These are phyloP conservation scores for Ptychobarbus kaznakovi DNA, from an alignment of 2,797 vertebrate genomes.

Conservation along the genomic window DNA sequence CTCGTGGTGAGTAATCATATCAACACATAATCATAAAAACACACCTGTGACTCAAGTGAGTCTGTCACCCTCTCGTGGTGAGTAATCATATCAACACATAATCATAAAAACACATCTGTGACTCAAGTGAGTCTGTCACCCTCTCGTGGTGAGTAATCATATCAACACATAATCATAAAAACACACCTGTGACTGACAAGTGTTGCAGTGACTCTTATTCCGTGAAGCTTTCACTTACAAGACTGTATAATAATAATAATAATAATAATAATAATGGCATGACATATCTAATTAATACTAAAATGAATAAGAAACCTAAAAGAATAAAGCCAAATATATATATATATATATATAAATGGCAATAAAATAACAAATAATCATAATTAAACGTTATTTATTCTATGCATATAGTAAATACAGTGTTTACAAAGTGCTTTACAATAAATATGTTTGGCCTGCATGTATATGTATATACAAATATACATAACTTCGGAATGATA, in stretches of 20 bases:
- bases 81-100: not conserved
- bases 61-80: conserved; percentile 19
- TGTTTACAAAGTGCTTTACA: not conserved
- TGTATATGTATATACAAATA: not conserved
- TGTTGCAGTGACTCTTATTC: not conserved
- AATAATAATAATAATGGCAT: not conserved
- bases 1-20: not conserved
- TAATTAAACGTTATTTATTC: not conserved
- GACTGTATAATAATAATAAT: not conserved
- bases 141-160: not conserved
- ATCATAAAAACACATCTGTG: not conserved
- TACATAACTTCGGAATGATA: not conserved
- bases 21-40: not conserved
- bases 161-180: not conserved
- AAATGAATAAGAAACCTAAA: not conserved
- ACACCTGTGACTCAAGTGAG: not conserved
- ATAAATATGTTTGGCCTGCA: not conserved
- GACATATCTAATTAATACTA: not conserved
- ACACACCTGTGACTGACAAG: not conserved
- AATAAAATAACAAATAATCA: not conserved
- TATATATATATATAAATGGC: not conserved
- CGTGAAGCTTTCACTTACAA: not conserved
- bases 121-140: conserved; percentile 12
- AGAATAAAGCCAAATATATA: too few relatives aligned
- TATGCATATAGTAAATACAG: not conserved